phyloP scores from a whole-genome alignment of 1,140 invertebrate genomes.

The Drosophila nasuta region DNA sequence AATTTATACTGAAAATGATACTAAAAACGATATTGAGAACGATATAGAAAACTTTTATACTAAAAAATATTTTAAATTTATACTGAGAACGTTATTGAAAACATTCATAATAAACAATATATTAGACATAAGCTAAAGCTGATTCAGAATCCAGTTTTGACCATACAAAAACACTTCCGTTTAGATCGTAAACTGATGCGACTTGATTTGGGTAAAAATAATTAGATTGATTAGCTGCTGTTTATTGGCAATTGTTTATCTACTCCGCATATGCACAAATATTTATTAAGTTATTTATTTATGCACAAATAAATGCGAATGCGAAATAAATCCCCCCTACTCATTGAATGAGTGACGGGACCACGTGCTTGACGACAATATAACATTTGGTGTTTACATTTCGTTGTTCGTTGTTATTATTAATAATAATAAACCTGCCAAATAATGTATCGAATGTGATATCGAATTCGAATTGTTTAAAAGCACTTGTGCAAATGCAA shows the following conservation, averaged over 20 bases:
- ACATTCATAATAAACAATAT: too few relatives aligned
- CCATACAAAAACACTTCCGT: too few relatives aligned
- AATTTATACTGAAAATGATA: too few relatives aligned
- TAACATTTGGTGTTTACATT: slow-evolving; percentile 9
- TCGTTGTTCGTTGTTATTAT: slow-evolving; percentile 9
- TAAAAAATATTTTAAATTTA: too few relatives aligned
- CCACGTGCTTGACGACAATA: slow-evolving; percentile 7
- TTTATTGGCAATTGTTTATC: background rate
- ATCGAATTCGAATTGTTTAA: slow-evolving; percentile 5
- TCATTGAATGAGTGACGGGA: background rate
- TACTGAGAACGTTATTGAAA: too few relatives aligned
- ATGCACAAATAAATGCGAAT: background rate
- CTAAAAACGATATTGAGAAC: too few relatives aligned
- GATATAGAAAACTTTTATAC: too few relatives aligned
- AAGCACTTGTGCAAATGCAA: slow-evolving; percentile 49
- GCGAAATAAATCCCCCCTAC: slow-evolving; percentile 1
- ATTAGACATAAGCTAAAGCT: too few relatives aligned
- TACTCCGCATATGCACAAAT: background rate
- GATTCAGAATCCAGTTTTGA: background rate
- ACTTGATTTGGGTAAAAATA: background rate
- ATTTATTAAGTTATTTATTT: slow-evolving; percentile 3
- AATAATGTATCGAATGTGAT: slow-evolving; percentile 21
- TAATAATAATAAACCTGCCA: slow-evolving; percentile 2
- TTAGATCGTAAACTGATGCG: background rate
- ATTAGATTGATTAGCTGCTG: background rate